Evolutionary conservation across 2,113 vertebrate genomes (phyloP), one percentile per base, ranked within the genome.

Genomic region (Apteryx owenii): DNA sequence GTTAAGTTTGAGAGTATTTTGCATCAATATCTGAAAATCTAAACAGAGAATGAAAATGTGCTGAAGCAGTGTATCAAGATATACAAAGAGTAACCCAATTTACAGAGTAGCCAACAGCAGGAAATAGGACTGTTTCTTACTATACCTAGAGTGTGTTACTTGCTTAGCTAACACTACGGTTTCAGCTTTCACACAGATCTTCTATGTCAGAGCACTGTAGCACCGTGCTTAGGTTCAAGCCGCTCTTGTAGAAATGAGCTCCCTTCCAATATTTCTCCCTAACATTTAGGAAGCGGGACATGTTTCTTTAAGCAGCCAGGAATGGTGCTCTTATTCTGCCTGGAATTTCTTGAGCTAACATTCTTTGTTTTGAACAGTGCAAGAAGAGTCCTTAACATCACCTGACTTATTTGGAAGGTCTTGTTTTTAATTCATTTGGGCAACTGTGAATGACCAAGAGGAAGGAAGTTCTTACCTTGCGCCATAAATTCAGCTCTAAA

Each of bases 91-190:
- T 7, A n/a, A 20, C 42, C 23, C 44, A 46, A 14, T 46, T 46
- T 65, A 28, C 23, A 50, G 42, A 58, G 23, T 7, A 31, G 23
- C 42, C 61, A 40, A 26, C 15, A 44, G n/a, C 38, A 48, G 46
- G 48, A 72, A 50, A 61, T 44, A 17, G 26, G 40, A 21, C 26
- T 2, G 1, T 72, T 71, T 42, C 46, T 36, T 61, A 19, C 12
- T 0, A 0, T 17, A 36, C 26, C 13, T 23, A 1, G 3, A 12
- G 38, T 36, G 4, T 54, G 21, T 21, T 20, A 48, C 51, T 31
- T 9, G 20, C 48, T 36, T 12, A 53, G 77, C 42, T 28, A 16
- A 36, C 10, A 10, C 18, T 36, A 61, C 28, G 38, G 33, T 23
- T 70, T 83, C 29, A 40, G 50, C 0, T 10, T 50, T 58, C 31